Conservation (phyloP, 1,140 invertebrate species). For the Eulimnadia texana region DNA sequence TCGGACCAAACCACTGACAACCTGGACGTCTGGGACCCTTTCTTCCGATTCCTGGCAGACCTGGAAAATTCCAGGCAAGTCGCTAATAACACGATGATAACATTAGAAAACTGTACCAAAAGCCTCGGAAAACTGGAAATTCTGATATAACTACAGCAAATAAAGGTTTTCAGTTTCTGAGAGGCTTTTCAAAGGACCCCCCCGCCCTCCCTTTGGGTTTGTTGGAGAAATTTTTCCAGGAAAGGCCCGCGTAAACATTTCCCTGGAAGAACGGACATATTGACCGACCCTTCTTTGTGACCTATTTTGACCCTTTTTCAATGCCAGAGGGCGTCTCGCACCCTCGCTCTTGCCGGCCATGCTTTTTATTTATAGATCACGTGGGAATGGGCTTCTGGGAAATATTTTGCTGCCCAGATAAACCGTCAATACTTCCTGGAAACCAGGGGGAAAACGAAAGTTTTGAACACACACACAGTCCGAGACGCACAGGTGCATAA, state of each 20-base stretch:
- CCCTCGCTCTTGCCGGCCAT: too few species aligned
- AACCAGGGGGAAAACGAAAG: too few species aligned
- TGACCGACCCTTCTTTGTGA: background rate
- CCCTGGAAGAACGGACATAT: background rate
- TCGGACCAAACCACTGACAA: background rate
- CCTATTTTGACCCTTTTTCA: background rate
- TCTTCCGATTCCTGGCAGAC: slow-evolving; percentile 12
- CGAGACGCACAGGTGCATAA: background rate
- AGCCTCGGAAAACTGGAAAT: background rate
- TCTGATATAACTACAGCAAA: background rate
- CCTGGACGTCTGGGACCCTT: slow-evolving; percentile 6
- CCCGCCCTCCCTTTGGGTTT: background rate
- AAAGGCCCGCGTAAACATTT: background rate
- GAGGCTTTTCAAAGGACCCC: too few species aligned
- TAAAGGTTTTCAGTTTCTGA: too few species aligned
- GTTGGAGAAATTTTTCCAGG: background rate
- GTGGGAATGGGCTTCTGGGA: background rate
- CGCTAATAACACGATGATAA: too few species aligned
- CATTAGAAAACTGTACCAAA: background rate
- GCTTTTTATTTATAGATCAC: background rate
- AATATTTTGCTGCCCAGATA: background rate
- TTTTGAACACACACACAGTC: too few species aligned
- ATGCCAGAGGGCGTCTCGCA: too few species aligned
- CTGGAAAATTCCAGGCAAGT: slow-evolving; percentile 1
- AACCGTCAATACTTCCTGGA: too few species aligned